Evolutionary conservation across 2,113 vertebrate genomes (phyloP).

Genomic region (Athene cunicularia): DNA sequence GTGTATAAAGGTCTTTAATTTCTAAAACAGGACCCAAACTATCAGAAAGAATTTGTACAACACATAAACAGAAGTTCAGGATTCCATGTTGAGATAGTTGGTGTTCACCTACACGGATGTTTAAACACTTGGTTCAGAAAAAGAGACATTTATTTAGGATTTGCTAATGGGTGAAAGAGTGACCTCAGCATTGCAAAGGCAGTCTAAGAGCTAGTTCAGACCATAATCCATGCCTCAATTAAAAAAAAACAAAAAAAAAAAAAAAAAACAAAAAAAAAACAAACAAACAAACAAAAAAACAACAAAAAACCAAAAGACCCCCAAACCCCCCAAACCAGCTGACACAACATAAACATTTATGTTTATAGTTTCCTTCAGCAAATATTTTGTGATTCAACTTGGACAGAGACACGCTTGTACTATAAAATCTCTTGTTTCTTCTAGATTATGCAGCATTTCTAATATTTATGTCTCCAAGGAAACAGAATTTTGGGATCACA

Average conservation of each 20-base stretch:
- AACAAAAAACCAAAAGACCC: no score
- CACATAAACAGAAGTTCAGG: background rate
- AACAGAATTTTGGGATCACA: background rate
- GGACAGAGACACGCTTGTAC: accelerated
- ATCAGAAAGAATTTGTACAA: background rate
- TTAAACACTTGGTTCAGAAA: background rate
- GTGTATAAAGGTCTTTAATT: background rate
- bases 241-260: no score
- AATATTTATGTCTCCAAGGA: background rate
- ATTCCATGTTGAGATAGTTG: background rate
- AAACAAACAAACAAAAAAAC: background rate
- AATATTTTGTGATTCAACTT: background rate
- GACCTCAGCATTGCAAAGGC: background rate
- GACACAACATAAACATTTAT: background rate
- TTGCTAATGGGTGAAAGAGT: background rate
- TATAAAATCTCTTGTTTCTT: background rate
- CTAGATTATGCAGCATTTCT: background rate
- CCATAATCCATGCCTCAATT: background rate
- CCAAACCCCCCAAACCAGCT: no score
- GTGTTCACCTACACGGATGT: background rate
- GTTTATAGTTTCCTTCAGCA: background rate
- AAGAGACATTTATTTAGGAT: background rate
- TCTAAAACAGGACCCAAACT: background rate
- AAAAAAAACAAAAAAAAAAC: no score
- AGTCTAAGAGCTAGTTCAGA: background rate